phyloP scores from a whole-genome alignment of 1,140 invertebrate species.

The Hypothenemus hampei region DNA sequence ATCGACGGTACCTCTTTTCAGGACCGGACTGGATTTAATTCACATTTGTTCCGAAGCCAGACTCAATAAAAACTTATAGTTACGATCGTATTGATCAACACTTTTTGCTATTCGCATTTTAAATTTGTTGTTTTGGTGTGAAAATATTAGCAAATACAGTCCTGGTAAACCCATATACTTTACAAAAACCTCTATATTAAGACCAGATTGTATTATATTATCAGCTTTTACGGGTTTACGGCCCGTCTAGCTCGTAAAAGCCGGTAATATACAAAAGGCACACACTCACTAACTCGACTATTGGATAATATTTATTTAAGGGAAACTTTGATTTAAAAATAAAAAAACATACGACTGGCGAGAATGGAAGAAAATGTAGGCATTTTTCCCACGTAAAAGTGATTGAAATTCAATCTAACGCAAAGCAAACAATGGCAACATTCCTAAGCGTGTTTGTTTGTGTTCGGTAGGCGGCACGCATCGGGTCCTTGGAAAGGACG shows the following conservation, averaged over 20 bases:
- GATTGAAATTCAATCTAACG: constrained; percentile 16
- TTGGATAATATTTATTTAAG: too few relatives aligned
- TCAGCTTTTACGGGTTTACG: background rate
- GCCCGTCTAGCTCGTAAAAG: constrained; percentile 5
- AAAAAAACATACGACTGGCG: too few relatives aligned
- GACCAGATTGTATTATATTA: constrained; percentile 12
- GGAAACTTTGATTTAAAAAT: too few relatives aligned
- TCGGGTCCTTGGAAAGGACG: constrained; percentile 38
- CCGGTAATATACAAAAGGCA: too few relatives aligned
- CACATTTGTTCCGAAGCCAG: background rate
- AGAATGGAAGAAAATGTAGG: too few relatives aligned
- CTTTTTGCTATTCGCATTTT: background rate
- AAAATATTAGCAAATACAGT: background rate
- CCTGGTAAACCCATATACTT: constrained; percentile 3
- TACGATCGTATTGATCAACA: background rate
- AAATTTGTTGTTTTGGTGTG: background rate
- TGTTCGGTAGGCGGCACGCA: constrained; percentile 32
- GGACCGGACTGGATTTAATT: background rate
- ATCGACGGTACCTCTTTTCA: too few relatives aligned
- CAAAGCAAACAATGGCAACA: constrained; percentile 23
- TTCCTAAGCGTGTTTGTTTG: constrained; percentile 29
- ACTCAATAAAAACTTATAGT: background rate
- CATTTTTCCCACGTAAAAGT: constrained; percentile 6
- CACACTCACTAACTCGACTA: too few relatives aligned
- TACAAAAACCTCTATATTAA: constrained; percentile 6